A percentile compares a stretch with the other conserved stretches of the same genome.
Conservation (phyloP, 1,140 invertebrate species). For the Hycleus cichorii region DNA sequence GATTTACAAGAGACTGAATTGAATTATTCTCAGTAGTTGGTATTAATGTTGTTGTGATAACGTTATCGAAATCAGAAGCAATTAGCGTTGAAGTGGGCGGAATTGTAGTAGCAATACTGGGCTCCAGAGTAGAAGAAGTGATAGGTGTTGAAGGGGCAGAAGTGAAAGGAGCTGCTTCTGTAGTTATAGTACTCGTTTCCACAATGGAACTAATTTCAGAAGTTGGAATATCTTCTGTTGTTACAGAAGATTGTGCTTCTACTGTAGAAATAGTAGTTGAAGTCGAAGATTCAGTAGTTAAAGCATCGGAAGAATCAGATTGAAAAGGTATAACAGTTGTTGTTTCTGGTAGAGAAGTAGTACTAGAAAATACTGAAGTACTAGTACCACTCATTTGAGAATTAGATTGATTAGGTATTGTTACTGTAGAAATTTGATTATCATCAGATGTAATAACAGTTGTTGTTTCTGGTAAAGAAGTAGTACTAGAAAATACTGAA, state of each 20-base stretch:
- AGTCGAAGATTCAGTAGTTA: not conserved
- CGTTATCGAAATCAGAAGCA: too few relatives aligned
- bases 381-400: not conserved
- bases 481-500: not conserved
- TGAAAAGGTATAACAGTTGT: not conserved
- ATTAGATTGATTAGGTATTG: too few relatives aligned
- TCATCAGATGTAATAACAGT: not conserved
- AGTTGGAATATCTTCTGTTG: too few relatives aligned
- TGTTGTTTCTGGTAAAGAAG: slow-evolving; percentile 4
- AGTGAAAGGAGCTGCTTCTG: too few relatives aligned
- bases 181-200: too few relatives aligned
- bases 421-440: too few relatives aligned
- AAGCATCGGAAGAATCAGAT: slow-evolving; percentile 1
- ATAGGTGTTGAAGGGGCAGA: too few relatives aligned
- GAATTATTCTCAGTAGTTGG: not conserved
- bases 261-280: too few relatives aligned
- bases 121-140: not conserved
- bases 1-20: not conserved
- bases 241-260: too few relatives aligned
- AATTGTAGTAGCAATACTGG: too few relatives aligned
- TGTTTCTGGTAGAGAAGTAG: slow-evolving; percentile 3
- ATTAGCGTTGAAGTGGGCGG: too few relatives aligned
- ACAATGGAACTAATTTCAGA: too few relatives aligned
- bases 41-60: not conserved
- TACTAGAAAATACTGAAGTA: not conserved